Base-by-base conservation (phyloP, 2,797 vertebrate genomes). In the Bradypodion pumilum region DNA sequence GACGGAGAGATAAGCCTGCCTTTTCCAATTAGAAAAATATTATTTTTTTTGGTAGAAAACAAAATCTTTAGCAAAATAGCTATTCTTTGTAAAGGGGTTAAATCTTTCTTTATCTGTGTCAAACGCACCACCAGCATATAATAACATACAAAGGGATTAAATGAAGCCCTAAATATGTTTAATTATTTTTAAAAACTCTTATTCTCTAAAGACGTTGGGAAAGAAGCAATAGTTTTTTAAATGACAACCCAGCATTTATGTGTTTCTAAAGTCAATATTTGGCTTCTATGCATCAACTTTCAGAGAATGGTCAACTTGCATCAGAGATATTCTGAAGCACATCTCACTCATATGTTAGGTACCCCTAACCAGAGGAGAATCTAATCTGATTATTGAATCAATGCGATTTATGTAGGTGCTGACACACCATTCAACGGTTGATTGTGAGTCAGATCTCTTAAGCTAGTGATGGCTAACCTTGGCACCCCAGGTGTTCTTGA, bases 1-100 rank as follows among this genome's bases (percentile, higher is more conserved):
- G 52, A 83, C 35, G 25, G 19, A 5, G 49, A 60, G 85, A 81
- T 87, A 59, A 80, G 56, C 62, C 78, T 3, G n/a, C 78, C 69
- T 65, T 72, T 83, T 0, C 2, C 59, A 81, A 81, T 86, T 85
- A 40, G 73, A 74, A 15, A 32, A 68, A 68, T 56, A 42, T n/a
- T n/a, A n/a, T n/a, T n/a, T n/a, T n/a, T n/a, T n/a, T n/a, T n/a
- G n/a, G n/a, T n/a, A n/a, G n/a, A n/a, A n/a, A n/a, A n/a, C n/a
- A n/a, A n/a, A 65, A 68, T 65, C 59, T 42, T n/a, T 78, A 68
- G 44, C 32, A 72, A 79, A 80, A 60, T 12, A n/a, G 23, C 69
- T 75, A 46, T 65, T 78, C 19, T 2, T 72, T 49, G 25, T 72
- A 78, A 84, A 49, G 42, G 32, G 8, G 12, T 44, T 56, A 74